phyloP scores from a whole-genome alignment of 1,140 invertebrate species.

The Caenorhabditis briggsae region DNA sequence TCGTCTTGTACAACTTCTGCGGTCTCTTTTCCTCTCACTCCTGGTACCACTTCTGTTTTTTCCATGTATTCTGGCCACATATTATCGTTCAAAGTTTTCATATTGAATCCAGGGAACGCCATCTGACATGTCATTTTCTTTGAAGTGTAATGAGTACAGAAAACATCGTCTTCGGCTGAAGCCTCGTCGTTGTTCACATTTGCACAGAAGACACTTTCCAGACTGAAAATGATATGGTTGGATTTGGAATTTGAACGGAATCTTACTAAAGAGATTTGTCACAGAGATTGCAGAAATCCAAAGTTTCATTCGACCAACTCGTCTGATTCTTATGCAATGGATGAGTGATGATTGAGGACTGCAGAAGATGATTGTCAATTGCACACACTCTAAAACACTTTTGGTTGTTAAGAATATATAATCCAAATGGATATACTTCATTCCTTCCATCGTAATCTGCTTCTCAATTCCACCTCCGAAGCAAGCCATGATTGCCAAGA shows the following conservation, averaged over 20 bases:
- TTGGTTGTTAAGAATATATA: background rate
- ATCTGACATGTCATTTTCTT: constrained; percentile 38
- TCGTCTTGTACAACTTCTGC: constrained; percentile 88
- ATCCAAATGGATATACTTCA: constrained; percentile 68
- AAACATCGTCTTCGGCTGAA: constrained; percentile 49
- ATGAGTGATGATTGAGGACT: constrained; percentile 53
- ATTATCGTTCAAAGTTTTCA: constrained; percentile 64
- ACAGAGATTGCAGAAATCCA: constrained; percentile 74
- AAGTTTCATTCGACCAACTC: constrained; percentile 56
- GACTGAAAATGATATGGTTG: constrained; percentile 62
- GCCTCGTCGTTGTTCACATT: constrained; percentile 58
- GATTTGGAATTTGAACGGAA: background rate
- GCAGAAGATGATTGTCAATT: constrained; percentile 74
- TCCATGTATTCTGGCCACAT: constrained; percentile 72
- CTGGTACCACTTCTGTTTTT: constrained; percentile 68
- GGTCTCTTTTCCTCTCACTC: constrained; percentile 67
- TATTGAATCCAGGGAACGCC: constrained; percentile 33
- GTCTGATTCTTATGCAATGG: constrained; percentile 44
- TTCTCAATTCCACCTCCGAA: constrained; percentile 77
- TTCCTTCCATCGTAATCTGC: constrained; percentile 72
- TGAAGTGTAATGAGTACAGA: constrained; percentile 68
- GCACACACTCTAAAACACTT: constrained; percentile 72
- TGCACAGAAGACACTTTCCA: constrained; percentile 72
- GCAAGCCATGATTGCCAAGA: constrained; percentile 75
- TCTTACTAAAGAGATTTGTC: constrained; percentile 66